phyloP scores from a whole-genome alignment of 2,797 vertebrate genomes.

The Pangasius larnaudii region DNA sequence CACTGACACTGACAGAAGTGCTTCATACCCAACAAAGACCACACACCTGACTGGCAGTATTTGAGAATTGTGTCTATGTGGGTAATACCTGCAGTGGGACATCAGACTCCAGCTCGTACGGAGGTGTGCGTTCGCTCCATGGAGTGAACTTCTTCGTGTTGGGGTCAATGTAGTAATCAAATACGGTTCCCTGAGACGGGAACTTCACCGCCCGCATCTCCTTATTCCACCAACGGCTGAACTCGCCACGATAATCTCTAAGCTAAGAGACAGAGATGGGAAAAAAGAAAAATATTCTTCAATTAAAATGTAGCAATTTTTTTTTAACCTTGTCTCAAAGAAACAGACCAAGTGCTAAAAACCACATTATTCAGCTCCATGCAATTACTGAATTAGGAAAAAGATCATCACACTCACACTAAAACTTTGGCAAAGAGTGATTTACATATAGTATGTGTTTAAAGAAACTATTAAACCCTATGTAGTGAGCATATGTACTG shows the following conservation, averaged over 20 bases:
- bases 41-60: neutral
- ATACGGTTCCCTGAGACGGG: conserved; percentile 82
- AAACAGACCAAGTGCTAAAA: neutral
- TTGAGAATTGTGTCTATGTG: neutral
- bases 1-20: neutral
- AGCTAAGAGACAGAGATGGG: conserved; percentile 65
- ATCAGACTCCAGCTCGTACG: conserved; percentile 78
- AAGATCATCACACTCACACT: too few relatives aligned
- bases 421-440: neutral
- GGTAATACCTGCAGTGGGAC: conserved; percentile 71
- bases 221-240: conserved; percentile 87
- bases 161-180: conserved; percentile 85
- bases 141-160: conserved; percentile 81
- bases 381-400: neutral
- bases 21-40: neutral
- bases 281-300: neutral
- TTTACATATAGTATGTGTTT: neutral
- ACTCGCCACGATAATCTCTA: conserved; percentile 82
- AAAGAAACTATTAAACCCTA: neutral
- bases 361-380: neutral
- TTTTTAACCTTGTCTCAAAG: neutral
- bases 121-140: conserved; percentile 75
- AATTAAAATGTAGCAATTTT: neutral
- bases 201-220: conserved; percentile 84
- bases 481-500: neutral